Conservation (phyloP, 37 sponge, comb jelly and placozoan species). For the Beroe forskalii region DNA sequence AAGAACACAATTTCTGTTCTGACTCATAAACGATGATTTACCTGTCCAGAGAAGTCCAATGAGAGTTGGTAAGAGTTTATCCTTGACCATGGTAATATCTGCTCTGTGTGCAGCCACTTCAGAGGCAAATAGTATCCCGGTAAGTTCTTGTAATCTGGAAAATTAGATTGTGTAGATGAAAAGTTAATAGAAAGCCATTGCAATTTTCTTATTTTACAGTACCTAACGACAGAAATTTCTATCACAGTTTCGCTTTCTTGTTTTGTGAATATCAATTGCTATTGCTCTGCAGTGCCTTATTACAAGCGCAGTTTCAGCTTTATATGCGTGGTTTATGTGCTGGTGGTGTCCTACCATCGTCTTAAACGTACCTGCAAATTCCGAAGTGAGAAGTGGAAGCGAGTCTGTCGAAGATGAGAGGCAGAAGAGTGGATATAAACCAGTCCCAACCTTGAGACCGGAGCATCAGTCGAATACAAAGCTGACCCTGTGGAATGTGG, state of each 20-base stretch:
- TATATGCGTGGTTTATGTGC: no score
- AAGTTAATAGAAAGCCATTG: no score
- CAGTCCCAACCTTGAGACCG: constrained; percentile 22
- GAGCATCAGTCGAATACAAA: constrained; percentile 13
- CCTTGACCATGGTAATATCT: neutral
- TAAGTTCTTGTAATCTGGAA: neutral
- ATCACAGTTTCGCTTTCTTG: no score
- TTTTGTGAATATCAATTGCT: no score
- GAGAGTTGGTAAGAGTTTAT: constrained; percentile 13
- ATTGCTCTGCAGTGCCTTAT: no score
- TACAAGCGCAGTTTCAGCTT: no score
- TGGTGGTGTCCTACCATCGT: no score
- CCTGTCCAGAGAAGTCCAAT: constrained; percentile 53
- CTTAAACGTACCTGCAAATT: constrained; percentile 37
- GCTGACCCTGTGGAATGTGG: neutral
- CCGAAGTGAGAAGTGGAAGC: neutral
- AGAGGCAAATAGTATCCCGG: neutral
- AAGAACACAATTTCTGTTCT: no score
- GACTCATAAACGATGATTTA: no score
- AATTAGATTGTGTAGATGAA: neutral
- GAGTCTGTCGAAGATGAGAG: neutral
- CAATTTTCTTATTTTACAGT: no score
- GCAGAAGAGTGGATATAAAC: neutral
- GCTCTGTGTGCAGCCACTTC: neutral
- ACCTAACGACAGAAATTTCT: no score